These are phyloP conservation scores for Aspidiotus destructor DNA, from an alignment of 2,888 invertebrate genomes.

Conservation along the genomic window DNA sequence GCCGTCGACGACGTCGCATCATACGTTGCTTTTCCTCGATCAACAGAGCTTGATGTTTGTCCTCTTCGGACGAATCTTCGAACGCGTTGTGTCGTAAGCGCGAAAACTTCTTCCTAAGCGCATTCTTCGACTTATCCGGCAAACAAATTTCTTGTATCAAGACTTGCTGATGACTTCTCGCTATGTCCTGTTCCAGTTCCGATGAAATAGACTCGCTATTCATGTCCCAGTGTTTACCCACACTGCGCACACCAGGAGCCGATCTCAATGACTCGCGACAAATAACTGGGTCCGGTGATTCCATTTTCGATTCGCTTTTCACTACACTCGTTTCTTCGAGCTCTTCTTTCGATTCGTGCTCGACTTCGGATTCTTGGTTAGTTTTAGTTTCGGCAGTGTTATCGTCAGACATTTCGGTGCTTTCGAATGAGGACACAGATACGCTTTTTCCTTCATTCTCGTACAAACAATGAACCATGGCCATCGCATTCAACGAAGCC, in stretches of 20 bases:
- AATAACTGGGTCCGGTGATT: constrained; percentile 11
- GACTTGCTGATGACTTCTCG: neutral
- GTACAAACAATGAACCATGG: constrained; percentile 82
- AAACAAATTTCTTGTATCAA: constrained; percentile 9
- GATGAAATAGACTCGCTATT: constrained; percentile 47
- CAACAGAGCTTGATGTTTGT: constrained; percentile 18
- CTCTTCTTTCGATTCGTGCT: constrained; percentile 35
- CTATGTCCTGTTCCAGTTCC: neutral
- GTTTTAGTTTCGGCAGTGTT: constrained; percentile 32
- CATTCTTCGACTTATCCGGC: constrained; percentile 34
- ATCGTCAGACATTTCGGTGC: constrained; percentile 19
- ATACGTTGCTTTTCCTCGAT: constrained; percentile 19
- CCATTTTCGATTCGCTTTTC: constrained; percentile 38
- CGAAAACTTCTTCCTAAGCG: constrained; percentile 38
- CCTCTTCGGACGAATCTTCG: constrained; percentile 21
- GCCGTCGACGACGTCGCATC: constrained; percentile 21
- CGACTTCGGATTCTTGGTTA: constrained; percentile 35
- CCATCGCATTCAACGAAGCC: constrained; percentile 78
- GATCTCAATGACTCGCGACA: constrained; percentile 18
- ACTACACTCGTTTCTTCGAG: constrained; percentile 35
- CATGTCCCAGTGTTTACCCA: constrained; percentile 77
- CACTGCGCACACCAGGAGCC: constrained; percentile 60
- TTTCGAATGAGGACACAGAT: constrained; percentile 25
- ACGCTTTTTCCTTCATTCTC: constrained; percentile 58
- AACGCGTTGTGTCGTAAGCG: constrained; percentile 5